Evolutionary conservation across 2,888 invertebrate genomes (phyloP).

Genomic region (Drosophila vallismaia): DNA sequence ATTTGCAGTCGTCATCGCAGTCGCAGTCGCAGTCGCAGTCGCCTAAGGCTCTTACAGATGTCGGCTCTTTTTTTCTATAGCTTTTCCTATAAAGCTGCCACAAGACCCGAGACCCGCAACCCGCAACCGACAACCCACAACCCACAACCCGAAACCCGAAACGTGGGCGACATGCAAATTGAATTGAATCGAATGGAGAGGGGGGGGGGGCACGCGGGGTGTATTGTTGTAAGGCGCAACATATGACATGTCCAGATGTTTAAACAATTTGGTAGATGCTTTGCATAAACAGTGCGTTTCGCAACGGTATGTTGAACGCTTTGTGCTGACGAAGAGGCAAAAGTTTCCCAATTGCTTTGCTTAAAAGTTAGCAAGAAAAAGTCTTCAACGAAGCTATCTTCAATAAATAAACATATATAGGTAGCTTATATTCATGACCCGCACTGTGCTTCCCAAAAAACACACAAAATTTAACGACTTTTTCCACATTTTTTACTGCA

Average conservation of each 20-base stretch:
- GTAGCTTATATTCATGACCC: background rate
- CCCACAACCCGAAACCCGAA: background rate
- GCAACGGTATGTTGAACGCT: conserved; percentile 9
- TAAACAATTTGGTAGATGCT: conserved; percentile 31
- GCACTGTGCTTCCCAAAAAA: conserved; percentile 18
- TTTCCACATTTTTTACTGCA: background rate
- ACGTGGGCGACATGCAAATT: conserved; percentile 66
- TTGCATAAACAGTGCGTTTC: conserved; percentile 39
- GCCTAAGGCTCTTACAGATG: conserved; percentile 56
- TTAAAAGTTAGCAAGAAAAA: background rate
- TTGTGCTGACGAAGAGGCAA: too few species aligned
- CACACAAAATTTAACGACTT: conserved; percentile 20
- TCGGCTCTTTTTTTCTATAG: conserved; percentile 37
- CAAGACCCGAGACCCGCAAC: background rate
- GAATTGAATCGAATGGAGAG: conserved; percentile 45
- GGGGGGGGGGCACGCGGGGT: conserved; percentile 12
- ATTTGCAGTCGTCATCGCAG: conserved; percentile 52
- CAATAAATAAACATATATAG: background rate
- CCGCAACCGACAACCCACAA: too few species aligned
- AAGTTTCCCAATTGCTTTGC: background rate
- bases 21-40: conserved; percentile 44
- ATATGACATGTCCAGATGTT: conserved; percentile 41
- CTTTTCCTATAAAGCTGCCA: background rate
- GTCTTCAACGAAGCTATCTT: background rate
- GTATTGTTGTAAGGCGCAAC: conserved; percentile 19